Conservation (phyloP, 1,140 invertebrate genomes). For the Drosophila insularis region DNA sequence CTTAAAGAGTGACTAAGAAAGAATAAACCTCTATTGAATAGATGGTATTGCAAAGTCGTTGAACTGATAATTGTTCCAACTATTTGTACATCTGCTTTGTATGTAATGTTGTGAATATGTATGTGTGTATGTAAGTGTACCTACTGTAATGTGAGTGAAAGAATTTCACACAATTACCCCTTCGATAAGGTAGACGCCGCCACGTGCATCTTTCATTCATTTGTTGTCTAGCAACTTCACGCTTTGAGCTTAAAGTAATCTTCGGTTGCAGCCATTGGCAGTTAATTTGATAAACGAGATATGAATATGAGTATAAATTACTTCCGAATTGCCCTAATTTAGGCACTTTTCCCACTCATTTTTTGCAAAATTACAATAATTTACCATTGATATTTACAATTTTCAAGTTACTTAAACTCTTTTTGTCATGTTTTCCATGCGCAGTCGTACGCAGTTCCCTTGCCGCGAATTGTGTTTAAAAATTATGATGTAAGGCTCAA, state of each 20-base stretch:
- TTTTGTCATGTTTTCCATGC: slow-evolving; percentile 77
- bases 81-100: too few relatives aligned
- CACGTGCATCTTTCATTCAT: background rate
- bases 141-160: background rate
- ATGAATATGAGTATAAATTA: slow-evolving; percentile 31
- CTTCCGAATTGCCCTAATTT: slow-evolving; percentile 38
- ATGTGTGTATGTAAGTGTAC: too few relatives aligned
- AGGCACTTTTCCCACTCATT: slow-evolving; percentile 36
- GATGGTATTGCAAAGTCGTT: too few relatives aligned
- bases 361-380: slow-evolving; percentile 20
- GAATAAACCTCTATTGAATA: too few relatives aligned
- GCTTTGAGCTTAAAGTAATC: background rate
- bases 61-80: too few relatives aligned
- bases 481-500: slow-evolving; percentile 86
- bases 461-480: slow-evolving; percentile 86
- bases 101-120: too few relatives aligned
- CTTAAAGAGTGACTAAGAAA: too few relatives aligned
- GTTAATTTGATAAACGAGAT: slow-evolving; percentile 52
- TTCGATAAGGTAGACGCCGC: background rate
- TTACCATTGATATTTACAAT: slow-evolving; percentile 21
- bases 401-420: slow-evolving; percentile 6
- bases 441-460: slow-evolving; percentile 84
- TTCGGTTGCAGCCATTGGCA: slow-evolving; percentile 23
- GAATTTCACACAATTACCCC: slow-evolving; percentile 1
- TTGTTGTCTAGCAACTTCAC: background rate